Evolutionary conservation across 2,113 vertebrate species (phyloP).

Genomic region (Sinocyclocheilus grahami): DNA sequence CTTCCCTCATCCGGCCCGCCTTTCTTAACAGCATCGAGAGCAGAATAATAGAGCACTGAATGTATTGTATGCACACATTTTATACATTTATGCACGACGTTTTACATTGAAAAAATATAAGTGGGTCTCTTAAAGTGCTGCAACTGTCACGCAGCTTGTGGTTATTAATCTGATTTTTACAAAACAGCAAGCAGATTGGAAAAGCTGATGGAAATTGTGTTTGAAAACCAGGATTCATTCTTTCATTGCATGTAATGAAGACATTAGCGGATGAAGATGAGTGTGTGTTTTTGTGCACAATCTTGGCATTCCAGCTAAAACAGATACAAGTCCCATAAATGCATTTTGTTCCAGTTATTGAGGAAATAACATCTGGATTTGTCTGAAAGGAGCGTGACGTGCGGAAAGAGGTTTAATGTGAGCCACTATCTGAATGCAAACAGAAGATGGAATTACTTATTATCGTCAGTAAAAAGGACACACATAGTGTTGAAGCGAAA

Average conservation of each 20-base stretch:
- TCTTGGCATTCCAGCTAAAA: neutral
- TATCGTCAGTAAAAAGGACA: neutral
- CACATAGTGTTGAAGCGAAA: neutral
- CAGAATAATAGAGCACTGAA: neutral
- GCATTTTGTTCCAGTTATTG: slow-evolving; percentile 13
- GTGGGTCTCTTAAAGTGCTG: neutral
- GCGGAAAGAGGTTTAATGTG: slow-evolving; percentile 7
- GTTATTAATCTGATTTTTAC: neutral
- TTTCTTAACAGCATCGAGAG: neutral
- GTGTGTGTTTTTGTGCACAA: neutral
- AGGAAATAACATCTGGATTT: slow-evolving; percentile 2
- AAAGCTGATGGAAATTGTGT: neutral
- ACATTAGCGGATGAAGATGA: neutral
- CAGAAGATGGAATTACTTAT: neutral
- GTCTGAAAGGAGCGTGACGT: neutral
- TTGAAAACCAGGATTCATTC: neutral
- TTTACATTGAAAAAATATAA: neutral
- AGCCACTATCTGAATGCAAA: neutral
- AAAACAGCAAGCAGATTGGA: neutral
- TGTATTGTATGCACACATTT: neutral
- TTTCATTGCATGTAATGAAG: neutral
- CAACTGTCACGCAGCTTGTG: neutral
- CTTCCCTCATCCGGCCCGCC: neutral
- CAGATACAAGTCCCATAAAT: neutral
- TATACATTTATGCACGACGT: neutral